Base-by-base conservation (phyloP, 2,113 vertebrate genomes). In the Pholis gunnellus region DNA sequence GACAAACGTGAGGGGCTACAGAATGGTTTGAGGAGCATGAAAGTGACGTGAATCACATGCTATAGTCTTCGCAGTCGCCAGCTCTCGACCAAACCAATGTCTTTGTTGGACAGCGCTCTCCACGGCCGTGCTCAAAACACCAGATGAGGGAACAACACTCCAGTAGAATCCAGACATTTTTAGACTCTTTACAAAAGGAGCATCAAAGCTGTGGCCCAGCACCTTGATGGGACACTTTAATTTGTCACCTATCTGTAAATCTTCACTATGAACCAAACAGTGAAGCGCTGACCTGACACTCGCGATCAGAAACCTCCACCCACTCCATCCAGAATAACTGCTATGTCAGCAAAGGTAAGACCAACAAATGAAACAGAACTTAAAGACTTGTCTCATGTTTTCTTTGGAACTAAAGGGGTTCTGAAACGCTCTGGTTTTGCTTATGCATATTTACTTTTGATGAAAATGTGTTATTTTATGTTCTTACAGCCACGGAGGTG, bases 231-330 rank as follows among this genome's bases (percentile, higher is more conserved):
- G 61, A 3, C 42, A 17, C 65, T 70, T 82, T 64, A 22, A 79
- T 81, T 56, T 66, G 80, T 78, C 87, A 81, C 40, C 31, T 25
- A n/a, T 81, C 50, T 54, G 59, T 46, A 46, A 40, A 59, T 71
- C n/a, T 69, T 70, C 10, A n/a, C 66, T 69, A 64, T 2, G 8
- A 72, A 6, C 11, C n/a, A 66, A 69, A 68, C 5, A 36, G 9
- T 18, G 48, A 0, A 70, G 50, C 61, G 87, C 87, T 73, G 71
- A 89, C 87, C 85, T 83, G 79, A 48, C 54, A n/a, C 66, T 81
- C 73, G 0, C 18, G 36, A 27, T 64, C 73, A 10, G 17, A 72
- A 57, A 72, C 56, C 42, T 81, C 65, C 42, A 81, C 48, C 84
- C 79, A 85, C 46, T 90, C 71, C 64, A 64, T 79, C 82, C 81